phyloP scores from a whole-genome alignment of 2,888 invertebrate species.

The Tenthredo distinguenda region DNA sequence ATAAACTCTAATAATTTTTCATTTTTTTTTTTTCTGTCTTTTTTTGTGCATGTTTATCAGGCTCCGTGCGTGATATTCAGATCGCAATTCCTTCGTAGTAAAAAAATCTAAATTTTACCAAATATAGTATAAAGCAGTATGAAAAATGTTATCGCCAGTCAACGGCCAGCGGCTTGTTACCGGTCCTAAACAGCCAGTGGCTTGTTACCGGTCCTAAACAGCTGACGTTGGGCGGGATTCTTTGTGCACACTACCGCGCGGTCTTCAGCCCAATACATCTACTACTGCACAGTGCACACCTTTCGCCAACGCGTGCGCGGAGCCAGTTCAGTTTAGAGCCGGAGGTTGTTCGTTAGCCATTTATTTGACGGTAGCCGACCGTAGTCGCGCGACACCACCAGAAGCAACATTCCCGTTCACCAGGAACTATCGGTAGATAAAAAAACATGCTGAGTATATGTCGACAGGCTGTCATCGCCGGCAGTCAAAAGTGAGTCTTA shows the following conservation, averaged over 20 bases:
- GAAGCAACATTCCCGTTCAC: conserved; percentile 10
- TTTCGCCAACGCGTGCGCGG: conserved; percentile 45
- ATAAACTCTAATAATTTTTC: neutral
- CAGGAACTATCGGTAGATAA: conserved; percentile 31
- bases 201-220: neutral
- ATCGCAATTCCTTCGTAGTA: neutral
- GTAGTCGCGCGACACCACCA: conserved; percentile 58
- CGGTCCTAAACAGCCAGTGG: neutral
- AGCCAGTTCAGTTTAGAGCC: neutral
- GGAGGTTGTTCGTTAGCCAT: conserved; percentile 60
- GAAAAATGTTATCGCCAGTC: neutral
- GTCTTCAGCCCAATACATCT: neutral
- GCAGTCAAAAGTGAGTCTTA: conserved; percentile 74
- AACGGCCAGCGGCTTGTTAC: neutral
- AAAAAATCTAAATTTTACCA: neutral
- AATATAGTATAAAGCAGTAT: neutral
- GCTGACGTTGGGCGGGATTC: neutral
- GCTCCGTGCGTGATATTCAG: neutral
- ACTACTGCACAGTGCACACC: neutral
- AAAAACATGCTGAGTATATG: conserved; percentile 72
- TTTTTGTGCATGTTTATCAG: neutral
- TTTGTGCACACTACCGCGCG: neutral
- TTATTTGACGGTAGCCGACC: conserved; percentile 66
- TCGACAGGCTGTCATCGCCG: conserved; percentile 71
- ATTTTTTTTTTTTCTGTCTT: neutral